Evolutionary conservation across 2,888 invertebrate genomes (phyloP).

Genomic region (Agrilus biguttatus): DNA sequence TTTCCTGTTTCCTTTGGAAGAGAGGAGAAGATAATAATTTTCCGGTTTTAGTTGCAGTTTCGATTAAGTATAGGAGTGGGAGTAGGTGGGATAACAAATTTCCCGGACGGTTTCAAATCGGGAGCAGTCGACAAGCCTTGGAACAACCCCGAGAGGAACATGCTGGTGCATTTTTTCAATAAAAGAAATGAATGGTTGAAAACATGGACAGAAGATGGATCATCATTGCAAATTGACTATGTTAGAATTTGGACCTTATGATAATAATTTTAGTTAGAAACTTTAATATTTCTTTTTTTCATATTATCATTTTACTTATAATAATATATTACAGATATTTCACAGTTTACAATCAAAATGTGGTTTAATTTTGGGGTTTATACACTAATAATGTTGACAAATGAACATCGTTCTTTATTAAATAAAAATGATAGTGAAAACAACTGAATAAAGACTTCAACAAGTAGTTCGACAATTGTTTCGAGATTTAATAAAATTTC

Average conservation of each 20-base stretch:
- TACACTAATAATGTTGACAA: too few species aligned
- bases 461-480: too few species aligned
- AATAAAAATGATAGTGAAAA: too few species aligned
- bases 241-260: conserved; percentile 33
- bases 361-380: too few species aligned
- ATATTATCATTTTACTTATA: neutral
- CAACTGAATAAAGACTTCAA: too few species aligned
- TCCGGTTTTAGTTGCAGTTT: conserved; percentile 34
- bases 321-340: too few species aligned
- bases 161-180: conserved; percentile 46
- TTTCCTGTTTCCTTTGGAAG: conserved; percentile 8
- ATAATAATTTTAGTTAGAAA: neutral
- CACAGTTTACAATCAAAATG: too few species aligned
- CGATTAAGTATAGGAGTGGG: conserved; percentile 52
- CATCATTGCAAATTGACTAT: conserved; percentile 35
- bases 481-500: too few species aligned
- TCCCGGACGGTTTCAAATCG: conserved; percentile 40
- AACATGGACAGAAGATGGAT: conserved; percentile 36
- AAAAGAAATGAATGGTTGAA: conserved; percentile 39
- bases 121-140: conserved; percentile 44
- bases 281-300: neutral
- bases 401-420: too few species aligned
- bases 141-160: conserved; percentile 42
- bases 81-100: conserved; percentile 53
- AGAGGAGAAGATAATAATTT: conserved; percentile 5